These are phyloP conservation scores for Strix uralensis DNA, from an alignment of 2,113 vertebrate genomes.

Conservation along the genomic window DNA sequence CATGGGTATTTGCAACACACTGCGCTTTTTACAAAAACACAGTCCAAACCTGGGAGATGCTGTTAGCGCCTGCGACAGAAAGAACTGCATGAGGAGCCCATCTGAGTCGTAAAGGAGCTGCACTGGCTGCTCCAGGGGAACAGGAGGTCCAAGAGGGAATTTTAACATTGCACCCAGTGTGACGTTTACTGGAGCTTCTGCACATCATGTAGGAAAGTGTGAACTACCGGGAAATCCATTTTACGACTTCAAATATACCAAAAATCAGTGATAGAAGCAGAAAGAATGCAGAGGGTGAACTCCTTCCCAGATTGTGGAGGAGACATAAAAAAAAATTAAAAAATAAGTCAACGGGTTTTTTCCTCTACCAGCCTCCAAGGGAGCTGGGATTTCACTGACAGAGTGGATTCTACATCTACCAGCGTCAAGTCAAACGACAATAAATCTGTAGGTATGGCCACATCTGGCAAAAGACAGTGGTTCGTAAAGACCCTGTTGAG, in stretches of 20 bases:
- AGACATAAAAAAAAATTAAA: background rate
- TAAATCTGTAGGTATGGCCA: background rate
- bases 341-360: background rate
- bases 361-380: background rate
- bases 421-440: background rate
- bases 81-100: no score
- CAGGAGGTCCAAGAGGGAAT: background rate
- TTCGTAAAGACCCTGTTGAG: rapidly evolving
- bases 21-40: background rate
- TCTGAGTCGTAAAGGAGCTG: background rate
- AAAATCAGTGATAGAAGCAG: background rate
- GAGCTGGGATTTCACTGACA: background rate
- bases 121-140: background rate
- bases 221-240: background rate
- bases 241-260: no score
- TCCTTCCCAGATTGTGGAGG: background rate
- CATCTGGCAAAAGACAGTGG: background rate
- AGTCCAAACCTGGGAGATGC: background rate
- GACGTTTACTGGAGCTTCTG: background rate
- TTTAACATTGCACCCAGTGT: background rate
- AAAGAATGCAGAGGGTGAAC: background rate
- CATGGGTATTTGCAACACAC: background rate
- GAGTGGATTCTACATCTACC: background rate
- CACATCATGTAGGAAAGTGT: background rate
- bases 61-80: background rate